Base-by-base conservation (phyloP, 1,140 invertebrate species). In the Holcopasites calliopsidis region DNA sequence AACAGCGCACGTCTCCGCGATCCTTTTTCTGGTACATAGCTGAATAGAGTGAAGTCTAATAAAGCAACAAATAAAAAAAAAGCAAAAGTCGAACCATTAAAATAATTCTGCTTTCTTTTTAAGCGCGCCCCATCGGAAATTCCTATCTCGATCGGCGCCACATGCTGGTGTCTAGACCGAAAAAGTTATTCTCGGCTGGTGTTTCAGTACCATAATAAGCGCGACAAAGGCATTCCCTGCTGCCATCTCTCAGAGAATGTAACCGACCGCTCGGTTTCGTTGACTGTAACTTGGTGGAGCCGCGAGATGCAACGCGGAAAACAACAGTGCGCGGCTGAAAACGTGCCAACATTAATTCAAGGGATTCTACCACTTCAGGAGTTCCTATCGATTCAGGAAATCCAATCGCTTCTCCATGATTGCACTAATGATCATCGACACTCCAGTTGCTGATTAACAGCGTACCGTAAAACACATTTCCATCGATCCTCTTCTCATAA, bases 131-230 rank as follows among this genome's bases (percentile, higher is more conserved):
- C 21, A 26, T 21, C 61, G 80, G 42, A 69, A 44, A 50, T 38
- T 52, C 85, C 85, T 88, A 90, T 90, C 89, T 88, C 79, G 84
- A 89, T 88, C 88, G 84, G 70, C 76, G 83, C 72, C 76, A 81
- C 64, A 80, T 52, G 58, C 78, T 77, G 52, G 58, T 77, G 85
- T 89, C 86, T 90, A 89, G 86, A 90, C 82, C 76, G 58, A 54
- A 82, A 55, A 54, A 70, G 69, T 84, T 90, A 90, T 89, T 89
- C 83, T 86, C 65, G 77, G 78, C 76, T 58, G 18, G 49, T 62
- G 76, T 65, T 80, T 87, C 78, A 76, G 77, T 82, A 79, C 73
- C 85, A 83, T 77, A 86, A 86, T 76, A 84, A 87, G 84, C 61
- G 54, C 66, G 58, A 78, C 62, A 75, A 77, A 79, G 64, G 55